These are phyloP conservation scores for Setophaga petechia DNA, from an alignment of 2,113 vertebrate genomes.

Conservation along the genomic window DNA sequence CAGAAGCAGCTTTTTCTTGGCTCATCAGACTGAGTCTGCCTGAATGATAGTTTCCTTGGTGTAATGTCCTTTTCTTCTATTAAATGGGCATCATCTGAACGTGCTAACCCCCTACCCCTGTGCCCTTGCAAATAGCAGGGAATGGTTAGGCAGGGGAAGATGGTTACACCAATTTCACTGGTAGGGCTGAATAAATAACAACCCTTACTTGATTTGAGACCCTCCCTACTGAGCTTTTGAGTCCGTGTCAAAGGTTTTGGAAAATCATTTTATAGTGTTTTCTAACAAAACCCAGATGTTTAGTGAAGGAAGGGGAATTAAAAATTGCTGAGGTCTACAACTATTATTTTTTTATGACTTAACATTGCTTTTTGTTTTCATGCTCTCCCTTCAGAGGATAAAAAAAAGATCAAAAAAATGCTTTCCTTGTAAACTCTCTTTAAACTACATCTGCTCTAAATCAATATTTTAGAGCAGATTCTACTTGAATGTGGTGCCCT, in stretches of 20 bases:
- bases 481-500: not conserved
- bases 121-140: not conserved
- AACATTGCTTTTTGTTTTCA: not conserved
- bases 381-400: not conserved
- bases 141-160: not conserved
- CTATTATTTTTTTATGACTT: slow-evolving; percentile 35
- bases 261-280: slow-evolving; percentile 31
- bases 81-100: not conserved
- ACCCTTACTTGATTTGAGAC: not conserved
- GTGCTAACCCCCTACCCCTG: not conserved
- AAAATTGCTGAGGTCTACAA: slow-evolving; percentile 34
- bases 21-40: not conserved
- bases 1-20: slow-evolving; percentile 14
- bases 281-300: slow-evolving; percentile 43
- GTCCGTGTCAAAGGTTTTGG: slow-evolving; percentile 16
- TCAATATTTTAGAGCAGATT: not conserved
- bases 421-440: slow-evolving; percentile 10
- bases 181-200: not conserved
- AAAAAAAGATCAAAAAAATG: slow-evolving; percentile 9
- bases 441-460: slow-evolving; percentile 35
- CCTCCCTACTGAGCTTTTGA: not conserved
- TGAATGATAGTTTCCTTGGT: not conserved
- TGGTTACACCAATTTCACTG: not conserved
- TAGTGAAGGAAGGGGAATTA: not conserved
- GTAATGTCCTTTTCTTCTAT: not conserved